Evolutionary conservation across 2,888 invertebrate genomes (phyloP).

Genomic region (Leucoma salicis): DNA sequence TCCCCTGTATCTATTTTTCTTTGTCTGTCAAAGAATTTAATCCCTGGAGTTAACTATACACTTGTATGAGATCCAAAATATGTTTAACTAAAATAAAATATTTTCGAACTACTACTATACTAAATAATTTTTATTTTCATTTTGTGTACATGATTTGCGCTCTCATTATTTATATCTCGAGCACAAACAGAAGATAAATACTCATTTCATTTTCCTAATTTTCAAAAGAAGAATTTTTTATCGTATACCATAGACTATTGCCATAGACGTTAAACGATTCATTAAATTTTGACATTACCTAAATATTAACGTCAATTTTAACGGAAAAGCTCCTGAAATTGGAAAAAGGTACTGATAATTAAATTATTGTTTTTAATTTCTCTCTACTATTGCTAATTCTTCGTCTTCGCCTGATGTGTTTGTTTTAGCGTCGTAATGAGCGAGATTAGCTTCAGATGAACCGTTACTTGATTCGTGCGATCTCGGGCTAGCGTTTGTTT

Average conservation of each 20-base stretch:
- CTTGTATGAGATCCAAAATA: slow-evolving; percentile 6
- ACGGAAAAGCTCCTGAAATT: neutral
- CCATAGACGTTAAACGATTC: neutral
- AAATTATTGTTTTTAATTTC: slow-evolving; percentile 42
- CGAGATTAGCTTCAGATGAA: slow-evolving; percentile 69
- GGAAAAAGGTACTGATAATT: slow-evolving; percentile 17
- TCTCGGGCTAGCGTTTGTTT: slow-evolving; percentile 66
- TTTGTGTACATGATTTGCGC: neutral
- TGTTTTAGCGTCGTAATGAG: slow-evolving; percentile 62
- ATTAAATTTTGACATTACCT: slow-evolving; percentile 2
- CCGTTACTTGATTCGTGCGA: slow-evolving; percentile 73
- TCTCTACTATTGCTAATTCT: slow-evolving; percentile 70
- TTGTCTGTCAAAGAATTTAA: too few relatives aligned
- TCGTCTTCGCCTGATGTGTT: slow-evolving; percentile 74
- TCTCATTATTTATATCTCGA: neutral
- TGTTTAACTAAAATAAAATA: neutral
- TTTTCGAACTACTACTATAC: neutral
- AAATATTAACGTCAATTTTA: neutral
- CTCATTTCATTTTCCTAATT: neutral
- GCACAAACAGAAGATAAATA: neutral
- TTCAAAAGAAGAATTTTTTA: neutral
- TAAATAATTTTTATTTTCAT: neutral
- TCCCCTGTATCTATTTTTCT: too few relatives aligned
- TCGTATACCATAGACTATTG: neutral
- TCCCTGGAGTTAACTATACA: slow-evolving; percentile 3